Evolutionary conservation across 2,797 vertebrate species (phyloP), one percentile per base, ranked within the genome.

Genomic region (Melanotaenia parkinsoni): DNA sequence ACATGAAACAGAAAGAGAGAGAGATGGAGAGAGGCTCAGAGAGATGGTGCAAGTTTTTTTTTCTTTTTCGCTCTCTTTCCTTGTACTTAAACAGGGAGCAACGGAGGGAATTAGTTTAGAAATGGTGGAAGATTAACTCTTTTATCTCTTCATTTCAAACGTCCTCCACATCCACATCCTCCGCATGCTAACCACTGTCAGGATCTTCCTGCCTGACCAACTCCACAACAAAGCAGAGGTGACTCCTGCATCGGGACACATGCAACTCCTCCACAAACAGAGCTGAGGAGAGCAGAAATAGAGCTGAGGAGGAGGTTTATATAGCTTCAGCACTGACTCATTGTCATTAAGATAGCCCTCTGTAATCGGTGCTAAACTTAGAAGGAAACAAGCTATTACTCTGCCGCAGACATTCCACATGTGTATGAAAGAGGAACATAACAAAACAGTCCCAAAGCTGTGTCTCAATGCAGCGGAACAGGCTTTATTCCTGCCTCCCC

Each of bases 71-170:
- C 40, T 80, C 83, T 74, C 72, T 79, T 79, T 76, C 70, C 84
- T 84, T 61, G 77, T 73, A 84, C 84, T 88, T 88, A 93, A 91
- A 92, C 84, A 86, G 84, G 82, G 68, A 84, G 85, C 85, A 82
- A 82, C 70, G 82, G 88, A 90, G 85, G 78, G 86, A 92, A 91
- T 85, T 47, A 76, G 82, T 88, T 90, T 86, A 85, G 86, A 85
- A 90, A 87, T 64, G 76, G 62, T 77, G 54, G 72, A 76, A 89
- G 90, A 94, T 93, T 91, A 93, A 92, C 80, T 84, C 86, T 87
- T 93, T 92, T 88, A 88, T 92, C 90, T 89, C 85, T 86, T 90
- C 67, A 85, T 90, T 93, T 91, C 86, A 89, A 90, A 85, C 71
- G 61, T 86, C 74, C 74, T 81, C 71, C 80, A n/a, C 51, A 74